A percentile compares a stretch with the other conserved stretches of the same genome.
These are phyloP conservation scores for Macrosteles quadrilineatus DNA, from an alignment of 1,140 invertebrate species.

Conservation along the genomic window DNA sequence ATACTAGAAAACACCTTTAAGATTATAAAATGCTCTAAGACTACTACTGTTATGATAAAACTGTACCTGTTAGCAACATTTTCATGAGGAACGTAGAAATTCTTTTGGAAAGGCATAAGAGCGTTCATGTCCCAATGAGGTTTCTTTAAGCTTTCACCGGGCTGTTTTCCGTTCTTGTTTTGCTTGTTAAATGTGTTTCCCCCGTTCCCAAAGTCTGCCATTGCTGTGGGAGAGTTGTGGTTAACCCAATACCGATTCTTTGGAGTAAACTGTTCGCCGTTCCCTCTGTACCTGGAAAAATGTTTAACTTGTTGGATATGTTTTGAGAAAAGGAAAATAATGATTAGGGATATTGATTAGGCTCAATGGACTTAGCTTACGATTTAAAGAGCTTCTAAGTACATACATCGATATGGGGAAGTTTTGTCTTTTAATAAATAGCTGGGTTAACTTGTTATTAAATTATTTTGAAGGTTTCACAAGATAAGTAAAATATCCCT, in stretches of 20 bases:
- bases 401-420: not conserved
- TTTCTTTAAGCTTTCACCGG: constrained; percentile 78
- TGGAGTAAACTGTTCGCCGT: constrained; percentile 15
- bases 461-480: not conserved
- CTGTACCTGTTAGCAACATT: constrained; percentile 56
- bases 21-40: no score
- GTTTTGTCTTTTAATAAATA: not conserved
- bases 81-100: constrained; percentile 86
- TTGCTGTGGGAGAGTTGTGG: not conserved
- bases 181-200: constrained; percentile 8
- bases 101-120: constrained; percentile 83
- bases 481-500: no score
- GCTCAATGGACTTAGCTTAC: not conserved
- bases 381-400: not conserved
- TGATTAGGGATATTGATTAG: not conserved
- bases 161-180: constrained; percentile 50
- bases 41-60: no score
- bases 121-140: constrained; percentile 78
- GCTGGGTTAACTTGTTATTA: not conserved
- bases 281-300: constrained; percentile 30
- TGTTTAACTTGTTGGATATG: not conserved
- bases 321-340: not conserved
- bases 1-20: no score
- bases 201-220: constrained; percentile 1
- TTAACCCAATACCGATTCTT: constrained; percentile 30